These are phyloP conservation scores for Papilio demoleus DNA, from an alignment of 2,888 invertebrate species.

Conservation along the genomic window DNA sequence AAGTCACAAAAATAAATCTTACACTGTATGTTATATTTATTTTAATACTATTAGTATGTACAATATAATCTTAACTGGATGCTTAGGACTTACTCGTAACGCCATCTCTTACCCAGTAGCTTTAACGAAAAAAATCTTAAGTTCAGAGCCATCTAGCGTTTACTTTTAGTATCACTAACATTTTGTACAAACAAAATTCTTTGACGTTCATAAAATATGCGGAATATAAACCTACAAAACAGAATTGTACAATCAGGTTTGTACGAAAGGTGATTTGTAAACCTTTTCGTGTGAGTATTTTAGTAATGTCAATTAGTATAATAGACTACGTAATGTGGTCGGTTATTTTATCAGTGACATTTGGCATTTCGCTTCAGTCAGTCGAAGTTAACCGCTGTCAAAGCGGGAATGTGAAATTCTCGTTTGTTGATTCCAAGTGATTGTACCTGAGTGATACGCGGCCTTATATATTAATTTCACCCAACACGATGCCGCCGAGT, in stretches of 20 bases:
- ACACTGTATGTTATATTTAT: not conserved
- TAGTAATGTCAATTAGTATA: not conserved
- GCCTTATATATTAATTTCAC: constrained; percentile 77
- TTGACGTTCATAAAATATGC: not conserved
- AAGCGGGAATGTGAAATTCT: constrained; percentile 78
- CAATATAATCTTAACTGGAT: too few species aligned
- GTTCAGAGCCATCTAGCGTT: constrained; percentile 21
- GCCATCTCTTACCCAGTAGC: constrained; percentile 27
- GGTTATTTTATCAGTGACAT: constrained; percentile 44
- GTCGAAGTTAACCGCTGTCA: constrained; percentile 58
- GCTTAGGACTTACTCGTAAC: too few species aligned
- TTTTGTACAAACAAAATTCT: not conserved
- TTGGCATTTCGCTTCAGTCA: constrained; percentile 52
- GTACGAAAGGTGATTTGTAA: not conserved
- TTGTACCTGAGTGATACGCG: constrained; percentile 71
- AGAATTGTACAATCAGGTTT: not conserved
- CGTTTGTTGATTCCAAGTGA: constrained; percentile 79
- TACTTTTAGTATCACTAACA: not conserved
- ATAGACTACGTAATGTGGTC: constrained; percentile 41
- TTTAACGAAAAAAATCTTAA: not conserved
- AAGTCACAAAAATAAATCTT: too few species aligned
- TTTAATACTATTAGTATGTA: too few species aligned
- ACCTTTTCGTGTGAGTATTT: not conserved
- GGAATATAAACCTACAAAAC: constrained; percentile 20
- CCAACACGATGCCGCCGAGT: constrained; percentile 80